phyloP scores from a whole-genome alignment of 2,797 vertebrate species.

The Peromyscus nudipes region DNA sequence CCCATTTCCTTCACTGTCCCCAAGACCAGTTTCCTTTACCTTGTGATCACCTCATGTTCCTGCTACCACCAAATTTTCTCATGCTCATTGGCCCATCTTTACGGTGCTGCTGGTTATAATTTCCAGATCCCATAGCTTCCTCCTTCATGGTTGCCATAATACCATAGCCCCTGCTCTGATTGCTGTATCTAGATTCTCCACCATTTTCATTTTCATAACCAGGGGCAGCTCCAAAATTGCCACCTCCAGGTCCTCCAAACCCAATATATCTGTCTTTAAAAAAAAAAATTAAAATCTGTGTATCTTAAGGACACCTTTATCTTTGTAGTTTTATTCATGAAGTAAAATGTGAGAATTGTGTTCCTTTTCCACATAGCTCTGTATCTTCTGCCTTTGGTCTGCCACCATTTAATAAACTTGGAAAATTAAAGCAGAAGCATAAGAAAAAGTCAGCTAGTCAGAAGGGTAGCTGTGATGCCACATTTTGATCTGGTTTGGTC shows the following conservation, averaged over 20 bases:
- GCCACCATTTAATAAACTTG: slow-evolving; percentile 37
- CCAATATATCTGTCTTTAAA: no score
- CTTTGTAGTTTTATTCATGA: slow-evolving; percentile 29
- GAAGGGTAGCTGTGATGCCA: background rate
- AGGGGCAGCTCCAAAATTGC: background rate
- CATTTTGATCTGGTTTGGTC: background rate
- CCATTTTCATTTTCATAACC: background rate
- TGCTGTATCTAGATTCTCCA: background rate
- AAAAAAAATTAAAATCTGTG: background rate
- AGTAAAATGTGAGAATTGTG: slow-evolving; percentile 34
- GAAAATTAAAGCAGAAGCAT: slow-evolving; percentile 35
- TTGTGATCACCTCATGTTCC: background rate
- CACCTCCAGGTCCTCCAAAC: background rate
- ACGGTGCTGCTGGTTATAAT: background rate
- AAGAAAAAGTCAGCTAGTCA: background rate
- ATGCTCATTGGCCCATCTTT: background rate
- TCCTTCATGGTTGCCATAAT: background rate
- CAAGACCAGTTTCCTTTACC: background rate
- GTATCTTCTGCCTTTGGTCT: background rate
- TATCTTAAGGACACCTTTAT: background rate
- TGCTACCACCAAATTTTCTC: background rate
- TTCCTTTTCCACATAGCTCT: slow-evolving; percentile 8
- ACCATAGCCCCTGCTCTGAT: background rate
- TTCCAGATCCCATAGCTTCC: background rate
- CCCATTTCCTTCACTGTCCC: background rate